These are phyloP conservation scores for Saccostrea echinata DNA, from an alignment of 1,140 invertebrate genomes.

Conservation along the genomic window DNA sequence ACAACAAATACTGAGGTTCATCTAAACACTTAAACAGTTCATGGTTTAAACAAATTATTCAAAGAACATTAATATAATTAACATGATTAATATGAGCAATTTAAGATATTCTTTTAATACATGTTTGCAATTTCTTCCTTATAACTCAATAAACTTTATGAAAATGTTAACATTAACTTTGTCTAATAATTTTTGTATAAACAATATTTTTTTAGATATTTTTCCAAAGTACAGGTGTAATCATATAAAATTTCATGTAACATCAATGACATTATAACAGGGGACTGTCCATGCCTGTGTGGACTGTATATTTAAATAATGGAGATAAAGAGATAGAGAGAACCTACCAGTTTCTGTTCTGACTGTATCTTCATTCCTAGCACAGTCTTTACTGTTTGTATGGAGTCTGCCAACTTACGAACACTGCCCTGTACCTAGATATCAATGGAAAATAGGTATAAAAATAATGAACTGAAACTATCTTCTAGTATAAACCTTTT, in stretches of 20 bases:
- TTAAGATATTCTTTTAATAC: background rate
- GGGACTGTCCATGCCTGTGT: background rate
- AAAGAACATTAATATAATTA: background rate
- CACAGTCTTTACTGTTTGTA: conserved; percentile 79
- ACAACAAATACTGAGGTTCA: background rate
- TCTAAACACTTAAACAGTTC: background rate
- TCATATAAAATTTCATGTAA: background rate
- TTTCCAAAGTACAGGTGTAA: background rate
- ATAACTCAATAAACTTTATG: background rate
- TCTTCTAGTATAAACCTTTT: too few species aligned
- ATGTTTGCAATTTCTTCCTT: background rate
- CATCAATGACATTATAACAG: background rate
- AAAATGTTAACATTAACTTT: too few species aligned
- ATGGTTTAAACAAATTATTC: background rate
- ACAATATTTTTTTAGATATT: background rate
- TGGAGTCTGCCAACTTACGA: conserved; percentile 77
- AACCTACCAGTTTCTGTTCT: conserved; percentile 78
- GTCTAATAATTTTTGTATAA: background rate
- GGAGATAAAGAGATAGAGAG: background rate
- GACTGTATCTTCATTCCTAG: conserved; percentile 80
- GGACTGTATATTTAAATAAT: background rate
- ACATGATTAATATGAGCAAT: background rate
- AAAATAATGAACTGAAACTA: background rate
- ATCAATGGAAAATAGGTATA: background rate
- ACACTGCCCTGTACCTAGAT: conserved; percentile 71